These are phyloP conservation scores for Zeuzera pyrina DNA, from an alignment of 2,888 invertebrate species.

Conservation along the genomic window DNA sequence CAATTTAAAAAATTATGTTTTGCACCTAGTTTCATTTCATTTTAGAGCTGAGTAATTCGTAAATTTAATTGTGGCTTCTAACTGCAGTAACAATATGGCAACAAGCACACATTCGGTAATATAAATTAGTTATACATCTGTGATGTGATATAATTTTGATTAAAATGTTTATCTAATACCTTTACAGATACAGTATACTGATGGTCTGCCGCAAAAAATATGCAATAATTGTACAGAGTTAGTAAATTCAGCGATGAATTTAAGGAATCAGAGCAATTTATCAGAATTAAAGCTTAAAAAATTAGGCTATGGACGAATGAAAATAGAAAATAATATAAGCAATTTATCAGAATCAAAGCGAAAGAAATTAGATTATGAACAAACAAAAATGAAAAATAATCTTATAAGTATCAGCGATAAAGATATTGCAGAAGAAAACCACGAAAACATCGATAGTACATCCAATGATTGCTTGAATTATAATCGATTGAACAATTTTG, in stretches of 20 bases:
- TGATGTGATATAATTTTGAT: too few species aligned
- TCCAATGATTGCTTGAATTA: background rate
- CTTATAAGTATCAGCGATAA: background rate
- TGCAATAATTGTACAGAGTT: background rate
- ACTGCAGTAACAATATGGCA: too few species aligned
- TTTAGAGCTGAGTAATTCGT: too few species aligned
- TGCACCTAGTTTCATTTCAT: too few species aligned
- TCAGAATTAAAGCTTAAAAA: background rate
- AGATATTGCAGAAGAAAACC: too few species aligned
- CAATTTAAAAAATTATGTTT: too few species aligned
- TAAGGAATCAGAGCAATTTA: background rate
- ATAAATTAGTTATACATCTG: too few species aligned
- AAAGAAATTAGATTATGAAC: background rate
- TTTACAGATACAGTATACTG: background rate
- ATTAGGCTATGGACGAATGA: background rate
- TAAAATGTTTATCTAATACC: too few species aligned
- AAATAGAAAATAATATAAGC: background rate
- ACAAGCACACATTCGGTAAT: too few species aligned
- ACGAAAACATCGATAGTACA: background rate
- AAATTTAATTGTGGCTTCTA: too few species aligned
- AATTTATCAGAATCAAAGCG: background rate
- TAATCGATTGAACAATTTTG: background rate
- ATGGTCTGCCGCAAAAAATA: conserved; percentile 1
- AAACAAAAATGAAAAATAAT: background rate
- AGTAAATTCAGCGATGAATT: background rate